Conservation (phyloP, 2,113 vertebrate genomes). For the Macquaria australasica region DNA sequence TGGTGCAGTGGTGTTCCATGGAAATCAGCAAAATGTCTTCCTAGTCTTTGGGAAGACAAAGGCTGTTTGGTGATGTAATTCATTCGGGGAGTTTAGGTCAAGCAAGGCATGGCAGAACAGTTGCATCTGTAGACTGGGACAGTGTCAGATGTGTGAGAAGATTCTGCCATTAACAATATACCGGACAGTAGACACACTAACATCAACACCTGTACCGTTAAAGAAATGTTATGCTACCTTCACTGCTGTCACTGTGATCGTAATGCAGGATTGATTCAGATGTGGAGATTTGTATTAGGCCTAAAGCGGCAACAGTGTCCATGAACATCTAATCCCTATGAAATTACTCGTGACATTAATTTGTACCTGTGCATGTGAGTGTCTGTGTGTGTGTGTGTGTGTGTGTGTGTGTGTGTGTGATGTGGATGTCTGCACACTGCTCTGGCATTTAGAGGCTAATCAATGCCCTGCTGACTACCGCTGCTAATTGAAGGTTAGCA, state of each 20-base stretch:
- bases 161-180: background rate
- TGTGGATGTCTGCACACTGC: constrained; percentile 54
- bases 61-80: background rate
- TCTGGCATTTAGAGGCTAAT: constrained; percentile 86
- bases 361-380: constrained; percentile 3
- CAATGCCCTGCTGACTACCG: constrained; percentile 82
- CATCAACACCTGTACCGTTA: background rate
- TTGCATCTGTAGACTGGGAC: background rate
- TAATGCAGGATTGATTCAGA: background rate
- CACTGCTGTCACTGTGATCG: background rate
- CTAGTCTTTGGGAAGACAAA: background rate
- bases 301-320: background rate
- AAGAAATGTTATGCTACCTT: background rate
- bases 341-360: background rate
- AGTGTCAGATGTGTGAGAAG: background rate
- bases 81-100: background rate
- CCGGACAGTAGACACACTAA: background rate
- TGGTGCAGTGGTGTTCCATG: background rate
- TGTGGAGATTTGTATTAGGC: background rate
- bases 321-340: background rate
- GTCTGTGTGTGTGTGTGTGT: constrained; percentile 16
- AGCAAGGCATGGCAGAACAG: background rate
- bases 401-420: background rate
- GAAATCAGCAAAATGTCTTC: background rate
- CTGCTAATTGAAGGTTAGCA: constrained; percentile 88